These are phyloP conservation scores for Buphagus erythrorhynchus DNA, from an alignment of 2,797 vertebrate genomes.

Conservation along the genomic window DNA sequence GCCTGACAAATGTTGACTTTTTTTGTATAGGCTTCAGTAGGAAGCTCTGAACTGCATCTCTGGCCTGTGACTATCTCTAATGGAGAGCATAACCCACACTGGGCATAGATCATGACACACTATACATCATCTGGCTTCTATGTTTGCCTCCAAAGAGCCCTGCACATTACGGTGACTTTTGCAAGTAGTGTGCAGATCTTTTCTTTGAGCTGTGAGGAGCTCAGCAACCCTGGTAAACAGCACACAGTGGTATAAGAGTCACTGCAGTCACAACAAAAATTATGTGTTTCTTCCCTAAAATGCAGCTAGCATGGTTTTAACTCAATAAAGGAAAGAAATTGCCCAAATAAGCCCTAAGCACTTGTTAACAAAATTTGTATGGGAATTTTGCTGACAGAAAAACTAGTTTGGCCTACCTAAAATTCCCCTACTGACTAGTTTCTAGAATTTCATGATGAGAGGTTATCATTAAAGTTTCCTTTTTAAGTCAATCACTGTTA, in stretches of 20 bases:
- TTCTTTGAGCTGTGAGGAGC: neutral
- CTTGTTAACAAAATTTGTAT: neutral
- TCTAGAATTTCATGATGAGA: neutral
- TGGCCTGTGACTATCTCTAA: neutral
- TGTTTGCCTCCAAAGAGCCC: neutral
- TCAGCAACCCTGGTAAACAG: neutral
- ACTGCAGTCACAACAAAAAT: neutral
- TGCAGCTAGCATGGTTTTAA: neutral
- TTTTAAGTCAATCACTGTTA: neutral
- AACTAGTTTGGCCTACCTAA: neutral
- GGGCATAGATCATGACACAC: neutral
- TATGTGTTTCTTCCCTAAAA: neutral
- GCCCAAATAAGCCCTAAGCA: neutral
- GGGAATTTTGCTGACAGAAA: neutral
- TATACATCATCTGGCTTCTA: neutral
- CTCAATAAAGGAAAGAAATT: neutral
- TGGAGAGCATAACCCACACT: neutral
- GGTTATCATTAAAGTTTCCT: neutral
- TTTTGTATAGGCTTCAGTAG: neutral
- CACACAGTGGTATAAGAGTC: neutral
- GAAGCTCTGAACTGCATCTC: neutral
- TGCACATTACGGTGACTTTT: neutral
- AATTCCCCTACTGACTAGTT: neutral
- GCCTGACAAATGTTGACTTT: neutral
- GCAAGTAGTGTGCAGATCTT: neutral